Conservation (phyloP, 2,113 vertebrate genomes). For the Neogobius melanostomus region DNA sequence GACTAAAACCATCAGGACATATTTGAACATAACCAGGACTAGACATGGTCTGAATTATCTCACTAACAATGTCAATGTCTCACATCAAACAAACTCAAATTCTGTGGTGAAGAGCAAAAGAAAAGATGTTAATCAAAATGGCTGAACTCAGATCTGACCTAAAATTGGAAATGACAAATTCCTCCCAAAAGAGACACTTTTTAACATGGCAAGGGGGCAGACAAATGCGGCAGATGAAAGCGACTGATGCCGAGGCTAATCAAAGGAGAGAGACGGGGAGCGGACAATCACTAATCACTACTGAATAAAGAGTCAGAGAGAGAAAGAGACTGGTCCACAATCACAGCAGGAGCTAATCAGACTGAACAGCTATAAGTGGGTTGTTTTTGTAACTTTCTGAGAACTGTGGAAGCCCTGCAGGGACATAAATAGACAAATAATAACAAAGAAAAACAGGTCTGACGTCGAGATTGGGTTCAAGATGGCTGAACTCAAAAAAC, state of each 20-base stretch:
- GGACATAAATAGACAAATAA: no score
- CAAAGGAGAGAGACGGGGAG: slow-evolving; percentile 29
- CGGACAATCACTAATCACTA: slow-evolving; percentile 49
- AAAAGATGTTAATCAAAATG: no score
- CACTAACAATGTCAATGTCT: no score
- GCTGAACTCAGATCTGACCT: no score
- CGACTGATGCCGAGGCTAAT: slow-evolving; percentile 30
- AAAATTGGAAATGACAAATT: no score
- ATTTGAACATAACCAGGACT: neutral
- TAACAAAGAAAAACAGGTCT: no score
- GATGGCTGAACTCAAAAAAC: no score
- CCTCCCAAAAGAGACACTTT: neutral
- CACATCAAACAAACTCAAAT: no score
- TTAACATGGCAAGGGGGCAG: neutral
- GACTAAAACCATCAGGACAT: no score
- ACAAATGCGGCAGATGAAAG: slow-evolving; percentile 18
- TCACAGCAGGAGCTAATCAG: slow-evolving; percentile 38
- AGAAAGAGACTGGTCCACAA: slow-evolving; percentile 5
- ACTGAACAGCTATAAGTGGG: neutral
- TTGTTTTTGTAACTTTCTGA: neutral
- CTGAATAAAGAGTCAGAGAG: slow-evolving; percentile 37
- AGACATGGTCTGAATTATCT: neutral
- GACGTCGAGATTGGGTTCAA: no score
- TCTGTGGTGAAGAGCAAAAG: no score
- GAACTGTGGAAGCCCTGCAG: no score